Conservation (phyloP, 2,797 vertebrate genomes). For the Hippocampus kuda region DNA sequence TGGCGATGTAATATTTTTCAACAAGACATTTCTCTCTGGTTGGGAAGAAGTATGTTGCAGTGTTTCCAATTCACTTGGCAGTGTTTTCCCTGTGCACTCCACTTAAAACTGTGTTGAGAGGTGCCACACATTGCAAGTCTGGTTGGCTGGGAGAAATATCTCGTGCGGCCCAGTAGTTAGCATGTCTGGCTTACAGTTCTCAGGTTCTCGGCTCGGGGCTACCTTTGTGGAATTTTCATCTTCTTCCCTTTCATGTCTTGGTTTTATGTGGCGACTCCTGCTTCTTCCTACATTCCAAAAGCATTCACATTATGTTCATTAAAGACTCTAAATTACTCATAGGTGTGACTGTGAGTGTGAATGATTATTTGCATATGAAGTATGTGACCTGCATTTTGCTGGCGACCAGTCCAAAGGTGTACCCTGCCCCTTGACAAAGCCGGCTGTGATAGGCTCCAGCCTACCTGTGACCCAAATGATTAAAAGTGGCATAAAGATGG, state of each 20-base stretch:
- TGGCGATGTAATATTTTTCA: background rate
- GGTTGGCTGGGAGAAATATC: background rate
- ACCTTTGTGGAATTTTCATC: background rate
- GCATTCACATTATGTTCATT: background rate
- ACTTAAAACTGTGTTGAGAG: background rate
- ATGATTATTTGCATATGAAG: background rate
- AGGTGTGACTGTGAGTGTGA: background rate
- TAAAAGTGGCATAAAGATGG: too few relatives aligned
- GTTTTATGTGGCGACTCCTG: background rate
- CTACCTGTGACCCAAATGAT: too few relatives aligned
- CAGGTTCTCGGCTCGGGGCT: background rate
- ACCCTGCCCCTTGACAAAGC: too few relatives aligned
- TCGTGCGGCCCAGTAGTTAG: background rate
- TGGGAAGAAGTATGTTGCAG: background rate
- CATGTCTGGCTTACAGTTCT: background rate
- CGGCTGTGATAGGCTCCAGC: background rate
- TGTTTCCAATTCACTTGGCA: conserved; percentile 1
- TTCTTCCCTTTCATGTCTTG: background rate
- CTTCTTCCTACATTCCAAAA: background rate
- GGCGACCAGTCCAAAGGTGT: too few relatives aligned
- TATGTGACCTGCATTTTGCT: background rate
- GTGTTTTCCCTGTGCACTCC: background rate
- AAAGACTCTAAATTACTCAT: background rate
- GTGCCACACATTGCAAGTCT: background rate
- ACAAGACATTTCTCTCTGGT: background rate